Base-by-base conservation (phyloP, 2,888 invertebrate genomes). In the Cactoblastis cactorum region DNA sequence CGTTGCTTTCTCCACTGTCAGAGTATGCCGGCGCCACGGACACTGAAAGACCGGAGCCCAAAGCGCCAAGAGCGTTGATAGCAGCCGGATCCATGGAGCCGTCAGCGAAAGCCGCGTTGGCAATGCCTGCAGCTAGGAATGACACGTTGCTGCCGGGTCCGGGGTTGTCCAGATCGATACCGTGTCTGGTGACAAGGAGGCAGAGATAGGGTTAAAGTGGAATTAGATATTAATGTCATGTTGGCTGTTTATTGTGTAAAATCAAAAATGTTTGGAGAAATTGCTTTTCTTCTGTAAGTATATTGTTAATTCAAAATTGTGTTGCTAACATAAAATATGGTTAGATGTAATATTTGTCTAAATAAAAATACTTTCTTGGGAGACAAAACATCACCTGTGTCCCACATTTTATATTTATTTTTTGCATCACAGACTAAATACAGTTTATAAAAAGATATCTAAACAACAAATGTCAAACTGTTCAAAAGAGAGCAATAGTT, bases 131-230 rank as follows among this genome's bases (percentile, higher is more conserved):
- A 48, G 94, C 95, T 59, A 95, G 87, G 49, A 96, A 82, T 32
- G 95, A 93, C 49, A 95, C 93, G 71, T 94, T 94, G 65, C 94
- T 95, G 53, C 94, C 93, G 22, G 96, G 95, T 49, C 96, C 95
- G 2, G 96, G 96, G 83, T 96, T 96, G 74, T 97, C 97, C 73
- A 97, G 84, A 78, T 97, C 96, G 63, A 97, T 96, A 52, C 96
- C 96, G 76, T 97, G 97, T 71, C 96, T 95, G 76, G 51, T 73
- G 70, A 63, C 34, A 53, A 50, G n/a, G n/a, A n/a, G n/a, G n/a
- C n/a, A n/a, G 3, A 32, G 22, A 50, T 22, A 33, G 33, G n/a
- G n/a, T n/a, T 33, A 33, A 33, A 33, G 1, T n/a, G 11, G n/a
- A 22, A 22, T 5, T 5, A 22, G 22, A n/a, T n/a, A n/a, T n/a